Evolutionary conservation across 2,888 invertebrate species (phyloP), one percentile per base, ranked within the genome.

Genomic region (Cephus runcator): DNA sequence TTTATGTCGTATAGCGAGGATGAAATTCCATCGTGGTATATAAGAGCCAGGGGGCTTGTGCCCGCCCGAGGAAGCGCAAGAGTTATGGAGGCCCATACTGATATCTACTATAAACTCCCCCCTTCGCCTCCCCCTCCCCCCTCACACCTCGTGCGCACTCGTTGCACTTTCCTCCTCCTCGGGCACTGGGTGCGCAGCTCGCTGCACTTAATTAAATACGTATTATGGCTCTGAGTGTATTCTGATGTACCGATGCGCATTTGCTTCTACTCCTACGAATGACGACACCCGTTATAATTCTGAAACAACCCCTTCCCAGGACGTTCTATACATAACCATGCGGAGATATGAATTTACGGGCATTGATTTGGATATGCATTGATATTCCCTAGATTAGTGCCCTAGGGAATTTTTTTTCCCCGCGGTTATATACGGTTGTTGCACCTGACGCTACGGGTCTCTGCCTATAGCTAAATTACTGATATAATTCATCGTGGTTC

Each of bases 181-280:
- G 56, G 56, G 56, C 23, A 56, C 9, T 23, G 23, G 56, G 23
- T 2, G 56, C 56, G 85, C 85, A 85, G 84, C 84, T 83, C 82
- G 82, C 84, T 84, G 87, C 86, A 87, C 89, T 90, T 89, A 89
- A 90, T 90, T 90, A 89, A 90, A 90, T 90, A 87, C 89, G 88
- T 90, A 90, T 91, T 90, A 90, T 90, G 87, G 85, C 80, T 83
- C 89, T 85, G 90, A 90, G 90, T 90, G 90, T 90, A 88, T 90
- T 90, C 85, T 88, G 87, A 89, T 90, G 90, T 90, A 79, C 76
- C 74, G 74, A 74, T 35, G 74, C 34, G 30, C 33, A 71, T 71
- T 34, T 31, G 31, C 31, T 23, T 23, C 71, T 15, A 34, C 75
- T 36, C 56, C 35, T 68, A 34, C 34, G 56, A 56, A 56, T 56